These are phyloP conservation scores for Galagoides demidoff DNA, from an alignment of 2,797 vertebrate species.

Conservation along the genomic window DNA sequence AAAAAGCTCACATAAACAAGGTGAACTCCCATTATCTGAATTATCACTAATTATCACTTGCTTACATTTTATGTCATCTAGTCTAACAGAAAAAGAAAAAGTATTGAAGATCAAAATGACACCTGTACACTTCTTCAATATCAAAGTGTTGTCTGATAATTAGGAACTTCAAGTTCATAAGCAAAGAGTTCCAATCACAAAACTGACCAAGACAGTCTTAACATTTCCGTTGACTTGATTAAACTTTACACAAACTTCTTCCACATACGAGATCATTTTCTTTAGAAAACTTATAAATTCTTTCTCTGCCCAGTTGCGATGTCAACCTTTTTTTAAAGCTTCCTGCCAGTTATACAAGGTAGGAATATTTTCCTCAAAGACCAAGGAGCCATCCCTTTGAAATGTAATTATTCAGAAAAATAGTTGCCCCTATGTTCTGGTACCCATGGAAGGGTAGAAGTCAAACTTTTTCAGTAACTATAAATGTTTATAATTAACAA, in stretches of 20 bases:
- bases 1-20: neutral
- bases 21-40: neutral
- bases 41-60: conserved; percentile 59
- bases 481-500: neutral
- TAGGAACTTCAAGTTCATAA: conserved; percentile 37
- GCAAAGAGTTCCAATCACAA: neutral
- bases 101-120: conserved; percentile 49
- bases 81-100: conserved; percentile 32
- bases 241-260: neutral
- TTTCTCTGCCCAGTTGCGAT: neutral
- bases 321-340: neutral
- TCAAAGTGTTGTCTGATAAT: neutral
- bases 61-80: conserved; percentile 39
- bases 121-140: neutral
- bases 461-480: neutral
- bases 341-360: neutral
- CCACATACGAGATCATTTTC: neutral
- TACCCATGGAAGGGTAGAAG: neutral
- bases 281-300: conserved; percentile 5
- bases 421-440: neutral
- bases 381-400: neutral
- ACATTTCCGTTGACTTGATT: neutral
- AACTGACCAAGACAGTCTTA: neutral
- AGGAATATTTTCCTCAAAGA: neutral
- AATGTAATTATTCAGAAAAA: neutral